Percentiles rank a stretch among this genome's conserved stretches.
phyloP scores from a whole-genome alignment of 2,888 invertebrate genomes.

The Hydropsyche betteni region DNA sequence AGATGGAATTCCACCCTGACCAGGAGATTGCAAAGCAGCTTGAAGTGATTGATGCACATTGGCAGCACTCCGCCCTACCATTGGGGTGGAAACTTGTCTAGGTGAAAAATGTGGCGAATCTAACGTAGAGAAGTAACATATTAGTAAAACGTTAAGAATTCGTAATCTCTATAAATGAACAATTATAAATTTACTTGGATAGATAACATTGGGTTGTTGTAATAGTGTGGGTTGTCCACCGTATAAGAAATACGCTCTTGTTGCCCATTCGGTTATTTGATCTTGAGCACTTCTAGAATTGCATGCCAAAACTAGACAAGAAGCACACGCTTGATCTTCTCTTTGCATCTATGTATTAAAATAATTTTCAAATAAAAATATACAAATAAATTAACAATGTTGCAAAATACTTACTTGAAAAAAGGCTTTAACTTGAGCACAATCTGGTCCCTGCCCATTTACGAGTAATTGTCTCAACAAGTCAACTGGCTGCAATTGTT shows the following conservation, averaged over 20 bases:
- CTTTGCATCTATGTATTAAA: conserved; percentile 66
- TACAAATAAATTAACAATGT: neutral
- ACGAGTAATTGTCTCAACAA: conserved; percentile 82
- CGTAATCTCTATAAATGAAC: neutral
- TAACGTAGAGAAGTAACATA: neutral
- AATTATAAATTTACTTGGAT: conserved; percentile 33
- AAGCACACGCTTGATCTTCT: conserved; percentile 89
- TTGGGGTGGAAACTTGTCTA: conserved; percentile 65
- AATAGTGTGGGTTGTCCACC: conserved; percentile 77
- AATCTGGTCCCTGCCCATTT: conserved; percentile 86
- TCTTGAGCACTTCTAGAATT: conserved; percentile 62
- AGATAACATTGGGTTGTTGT: conserved; percentile 52
- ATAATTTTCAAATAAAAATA: neutral
- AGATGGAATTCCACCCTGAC: neutral
- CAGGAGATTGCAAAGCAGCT: conserved; percentile 48
- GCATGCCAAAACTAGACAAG: conserved; percentile 86
- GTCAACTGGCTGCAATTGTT: conserved; percentile 88
- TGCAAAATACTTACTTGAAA: conserved; percentile 70
- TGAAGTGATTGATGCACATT: conserved; percentile 51
- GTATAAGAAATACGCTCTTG: conserved; percentile 90
- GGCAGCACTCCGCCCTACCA: conserved; percentile 55
- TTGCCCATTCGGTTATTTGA: conserved; percentile 82
- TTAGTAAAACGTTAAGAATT: neutral
- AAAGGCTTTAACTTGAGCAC: conserved; percentile 84
- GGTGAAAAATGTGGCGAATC: conserved; percentile 65